phyloP scores from a whole-genome alignment of 2,113 vertebrate species.

The Chiloscyllium plagiosum region DNA sequence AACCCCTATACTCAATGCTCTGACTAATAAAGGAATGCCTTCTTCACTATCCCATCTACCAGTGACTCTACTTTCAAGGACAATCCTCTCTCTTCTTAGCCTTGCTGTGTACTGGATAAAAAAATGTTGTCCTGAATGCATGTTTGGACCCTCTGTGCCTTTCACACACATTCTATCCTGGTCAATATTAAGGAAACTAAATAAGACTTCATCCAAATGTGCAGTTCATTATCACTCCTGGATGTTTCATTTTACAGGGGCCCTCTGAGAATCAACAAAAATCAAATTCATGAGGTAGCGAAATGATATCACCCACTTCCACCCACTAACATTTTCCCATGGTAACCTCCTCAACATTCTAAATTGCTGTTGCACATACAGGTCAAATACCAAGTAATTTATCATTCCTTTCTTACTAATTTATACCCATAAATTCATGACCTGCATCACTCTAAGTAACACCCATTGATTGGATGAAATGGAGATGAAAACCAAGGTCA shows the following conservation, averaged over 20 bases:
- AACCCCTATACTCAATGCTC: too few species aligned
- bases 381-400: neutral
- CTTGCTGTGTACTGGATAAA: too few species aligned
- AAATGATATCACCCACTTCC: neutral
- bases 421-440: neutral
- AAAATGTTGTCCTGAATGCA: too few species aligned
- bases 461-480: neutral
- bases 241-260: neutral
- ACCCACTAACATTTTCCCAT: neutral
- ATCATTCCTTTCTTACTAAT: neutral
- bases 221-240: neutral
- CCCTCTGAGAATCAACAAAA: neutral
- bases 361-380: neutral
- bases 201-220: neutral
- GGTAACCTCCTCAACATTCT: neutral
- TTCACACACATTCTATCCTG: too few species aligned
- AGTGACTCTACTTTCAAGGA: too few species aligned
- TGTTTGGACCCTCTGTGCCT: too few species aligned
- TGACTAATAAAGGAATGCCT: too few species aligned
- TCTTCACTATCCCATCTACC: too few species aligned
- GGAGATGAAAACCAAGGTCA: neutral
- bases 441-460: neutral
- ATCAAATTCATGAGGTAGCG: neutral
- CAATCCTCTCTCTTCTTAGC: too few species aligned
- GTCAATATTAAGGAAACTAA: neutral